These are phyloP conservation scores for Melanostoma scalare DNA, from an alignment of 2,888 invertebrate genomes.

Conservation along the genomic window DNA sequence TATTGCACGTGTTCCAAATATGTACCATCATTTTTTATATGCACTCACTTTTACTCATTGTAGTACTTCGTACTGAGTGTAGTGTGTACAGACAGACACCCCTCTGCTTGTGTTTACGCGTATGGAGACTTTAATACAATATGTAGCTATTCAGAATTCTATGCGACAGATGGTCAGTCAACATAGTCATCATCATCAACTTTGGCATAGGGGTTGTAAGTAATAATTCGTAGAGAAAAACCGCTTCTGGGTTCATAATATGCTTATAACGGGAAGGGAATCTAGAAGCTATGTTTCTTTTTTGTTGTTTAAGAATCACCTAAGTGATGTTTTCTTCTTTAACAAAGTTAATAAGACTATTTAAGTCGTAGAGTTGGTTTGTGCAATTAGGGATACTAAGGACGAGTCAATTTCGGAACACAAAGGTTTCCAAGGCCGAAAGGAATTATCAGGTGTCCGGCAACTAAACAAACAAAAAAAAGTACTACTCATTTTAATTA, in stretches of 20 bases:
- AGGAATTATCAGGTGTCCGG: too few species aligned
- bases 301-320: slow-evolving; percentile 29
- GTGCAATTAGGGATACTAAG: too few species aligned
- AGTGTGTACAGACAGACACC: neutral
- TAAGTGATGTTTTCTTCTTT: slow-evolving; percentile 30
- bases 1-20: slow-evolving; percentile 71
- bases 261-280: slow-evolving; percentile 23
- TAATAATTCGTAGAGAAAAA: slow-evolving; percentile 32
- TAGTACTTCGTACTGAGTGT: too few species aligned
- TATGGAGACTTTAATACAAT: slow-evolving; percentile 54
- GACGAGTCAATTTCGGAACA: too few species aligned
- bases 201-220: slow-evolving; percentile 68
- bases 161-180: slow-evolving; percentile 73
- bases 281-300: slow-evolving; percentile 9
- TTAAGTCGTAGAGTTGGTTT: too few species aligned
- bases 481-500: too few species aligned
- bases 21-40: slow-evolving; percentile 54
- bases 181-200: slow-evolving; percentile 64
- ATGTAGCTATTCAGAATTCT: slow-evolving; percentile 66
- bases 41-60: slow-evolving; percentile 17
- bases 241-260: slow-evolving; percentile 2
- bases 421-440: too few species aligned
- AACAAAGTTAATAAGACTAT: too few species aligned
- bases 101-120: slow-evolving; percentile 38
- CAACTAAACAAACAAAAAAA: too few species aligned